A percentile compares a stretch with the other conserved stretches of the same genome.
phyloP scores from a whole-genome alignment of 2,797 vertebrate genomes.

The Labeo calbasu region DNA sequence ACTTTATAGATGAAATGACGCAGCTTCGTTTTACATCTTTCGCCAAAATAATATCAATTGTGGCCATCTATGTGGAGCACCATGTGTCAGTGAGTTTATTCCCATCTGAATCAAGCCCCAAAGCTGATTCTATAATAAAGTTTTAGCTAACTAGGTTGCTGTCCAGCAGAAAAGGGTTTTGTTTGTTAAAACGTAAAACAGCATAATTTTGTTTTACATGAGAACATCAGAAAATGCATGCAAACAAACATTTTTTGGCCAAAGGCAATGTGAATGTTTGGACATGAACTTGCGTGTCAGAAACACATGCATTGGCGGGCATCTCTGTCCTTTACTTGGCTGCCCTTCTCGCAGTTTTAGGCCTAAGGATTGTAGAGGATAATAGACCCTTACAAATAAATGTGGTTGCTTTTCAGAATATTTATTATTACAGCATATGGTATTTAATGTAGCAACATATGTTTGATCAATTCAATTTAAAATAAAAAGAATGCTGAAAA shows the following conservation, averaged over 20 bases:
- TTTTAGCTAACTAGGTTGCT: constrained; percentile 1
- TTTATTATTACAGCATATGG: not conserved
- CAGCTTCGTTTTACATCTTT: constrained; percentile 11
- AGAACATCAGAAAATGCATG: not conserved
- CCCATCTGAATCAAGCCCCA: not conserved
- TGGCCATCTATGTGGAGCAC: constrained; percentile 19
- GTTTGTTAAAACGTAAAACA: not conserved
- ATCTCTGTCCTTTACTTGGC: constrained; percentile 25
- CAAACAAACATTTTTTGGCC: constrained; percentile 1
- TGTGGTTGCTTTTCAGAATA: not conserved
- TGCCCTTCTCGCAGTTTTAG: not conserved
- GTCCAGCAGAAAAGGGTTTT: not conserved
- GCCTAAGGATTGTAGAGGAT: constrained; percentile 3
- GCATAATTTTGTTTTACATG: not conserved
- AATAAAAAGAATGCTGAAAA: constrained; percentile 42
- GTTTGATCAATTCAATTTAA: not conserved
- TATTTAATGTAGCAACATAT: not conserved
- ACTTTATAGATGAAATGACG: not conserved
- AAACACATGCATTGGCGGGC: constrained; percentile 1
- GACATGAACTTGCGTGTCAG: constrained; percentile 5
- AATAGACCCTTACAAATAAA: not conserved
- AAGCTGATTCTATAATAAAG: not conserved
- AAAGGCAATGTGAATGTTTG: constrained; percentile 15
- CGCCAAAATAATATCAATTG: constrained; percentile 3
- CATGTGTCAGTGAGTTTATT: not conserved